These are phyloP conservation scores for Arctocebus calabarensis DNA, from an alignment of 2,797 vertebrate species.

Conservation along the genomic window DNA sequence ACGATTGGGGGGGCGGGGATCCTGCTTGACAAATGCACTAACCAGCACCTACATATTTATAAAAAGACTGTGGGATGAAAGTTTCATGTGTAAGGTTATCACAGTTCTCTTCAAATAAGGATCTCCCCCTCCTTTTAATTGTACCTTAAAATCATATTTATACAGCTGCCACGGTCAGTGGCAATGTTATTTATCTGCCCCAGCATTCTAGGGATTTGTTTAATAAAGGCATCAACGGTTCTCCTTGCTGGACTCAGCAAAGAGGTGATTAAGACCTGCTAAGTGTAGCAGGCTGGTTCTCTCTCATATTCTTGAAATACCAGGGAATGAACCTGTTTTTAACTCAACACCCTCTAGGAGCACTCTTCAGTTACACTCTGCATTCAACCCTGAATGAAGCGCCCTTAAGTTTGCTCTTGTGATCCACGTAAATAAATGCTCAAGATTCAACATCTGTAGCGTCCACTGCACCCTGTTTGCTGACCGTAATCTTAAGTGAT, in stretches of 20 bases:
- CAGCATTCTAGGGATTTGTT: conserved; percentile 56
- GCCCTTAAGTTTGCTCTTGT: conserved; percentile 72
- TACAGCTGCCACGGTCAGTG: not conserved
- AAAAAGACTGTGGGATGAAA: conserved; percentile 57
- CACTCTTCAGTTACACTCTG: conserved; percentile 72
- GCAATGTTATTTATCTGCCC: conserved; percentile 43
- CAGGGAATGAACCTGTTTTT: conserved; percentile 74
- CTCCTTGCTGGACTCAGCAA: conserved; percentile 52
- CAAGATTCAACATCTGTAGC: conserved; percentile 86
- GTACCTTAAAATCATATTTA: conserved; percentile 38
- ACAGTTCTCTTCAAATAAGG: conserved; percentile 11
- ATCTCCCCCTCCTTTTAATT: conserved; percentile 18
- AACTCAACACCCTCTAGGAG: conserved; percentile 67
- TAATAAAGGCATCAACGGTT: conserved; percentile 52
- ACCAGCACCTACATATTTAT: conserved; percentile 50
- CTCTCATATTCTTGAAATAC: conserved; percentile 55
- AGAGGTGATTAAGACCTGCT: conserved; percentile 55
- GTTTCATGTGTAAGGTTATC: conserved; percentile 56
- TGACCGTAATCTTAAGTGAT: conserved; percentile 92
- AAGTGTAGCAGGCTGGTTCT: conserved; percentile 57
- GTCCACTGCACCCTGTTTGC: conserved; percentile 87
- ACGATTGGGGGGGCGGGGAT: conserved; percentile 11
- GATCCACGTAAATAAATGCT: conserved; percentile 82
- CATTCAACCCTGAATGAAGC: conserved; percentile 69
- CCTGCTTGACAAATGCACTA: conserved; percentile 69